Base-by-base conservation (phyloP, 2,113 vertebrate species). In the Antechinus flavipes region DNA sequence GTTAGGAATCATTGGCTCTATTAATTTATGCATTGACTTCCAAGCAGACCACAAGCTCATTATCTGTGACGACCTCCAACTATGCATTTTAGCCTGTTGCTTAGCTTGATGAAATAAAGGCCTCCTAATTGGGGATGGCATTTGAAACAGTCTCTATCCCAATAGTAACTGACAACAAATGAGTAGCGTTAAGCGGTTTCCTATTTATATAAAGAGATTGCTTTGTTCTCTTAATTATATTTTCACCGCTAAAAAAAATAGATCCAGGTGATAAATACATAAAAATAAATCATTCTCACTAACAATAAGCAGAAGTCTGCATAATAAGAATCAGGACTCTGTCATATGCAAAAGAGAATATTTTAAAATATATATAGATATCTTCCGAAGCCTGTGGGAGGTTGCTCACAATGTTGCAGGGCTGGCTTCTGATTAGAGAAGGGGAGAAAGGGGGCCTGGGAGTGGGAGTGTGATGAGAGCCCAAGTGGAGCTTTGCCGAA, bases 41-140 rank as follows among this genome's bases (percentile, higher is more conserved):
- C 42, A 84, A 84, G 68, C 68, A 84, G 68, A 84, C 68, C 68
- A 84, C 68, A 42, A 84, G 68, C 68, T 84, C 68, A 84, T 84
- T 84, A 84, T 84, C 68, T 84, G 68, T 84, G 68, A 84, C 68
- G 68, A 84, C 68, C 68, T 42, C 68, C 68, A 84, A 84, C 68
- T 84, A 84, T 84, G 68, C 68, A 84, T 84, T 84, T 42, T 22
- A 84, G 68, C 68, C 68, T 84, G 68, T 84, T 84, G 68, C 68
- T 84, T 42, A 84, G 68, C 35, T 84, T 84, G 68, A 42, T 84
- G 68, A 84, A 84, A 84, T 84, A 84, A 84, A 84, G 68, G n/a
- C 35, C 35, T 42, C 22, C 68, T 84, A 84, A 84, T 84, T 84
- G 68, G 68, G 68, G 68, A 42, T 84, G 68, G 68, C 68, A 84